Percentiles rank a stretch among this genome's conserved stretches.
These are phyloP conservation scores for Nibea coibor DNA, from an alignment of 2,113 vertebrate genomes.

Conservation along the genomic window DNA sequence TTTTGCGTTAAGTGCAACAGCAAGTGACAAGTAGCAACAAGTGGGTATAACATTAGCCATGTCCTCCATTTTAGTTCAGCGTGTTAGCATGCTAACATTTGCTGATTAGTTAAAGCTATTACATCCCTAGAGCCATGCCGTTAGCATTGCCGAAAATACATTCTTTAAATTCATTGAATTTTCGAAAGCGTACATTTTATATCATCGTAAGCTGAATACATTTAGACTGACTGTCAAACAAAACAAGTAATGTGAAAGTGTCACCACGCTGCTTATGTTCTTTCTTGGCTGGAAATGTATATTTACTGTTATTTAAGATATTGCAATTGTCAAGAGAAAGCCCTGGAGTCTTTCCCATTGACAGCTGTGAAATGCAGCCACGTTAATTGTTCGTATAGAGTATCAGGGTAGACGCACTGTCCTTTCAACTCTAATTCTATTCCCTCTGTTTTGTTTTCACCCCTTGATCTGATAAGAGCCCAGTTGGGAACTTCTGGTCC, in stretches of 20 bases:
- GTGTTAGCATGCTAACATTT: neutral
- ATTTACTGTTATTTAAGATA: neutral
- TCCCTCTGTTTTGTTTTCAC: slow-evolving; percentile 45
- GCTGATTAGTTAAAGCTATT: neutral
- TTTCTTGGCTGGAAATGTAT: too few relatives aligned
- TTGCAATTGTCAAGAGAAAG: neutral
- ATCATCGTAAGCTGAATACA: neutral
- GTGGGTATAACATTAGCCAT: neutral
- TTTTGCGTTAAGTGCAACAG: neutral
- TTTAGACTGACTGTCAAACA: neutral
- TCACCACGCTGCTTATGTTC: too few relatives aligned
- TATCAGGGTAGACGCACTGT: neutral
- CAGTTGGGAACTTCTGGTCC: slow-evolving; percentile 68
- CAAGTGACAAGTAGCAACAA: too few relatives aligned
- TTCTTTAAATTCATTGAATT: too few relatives aligned
- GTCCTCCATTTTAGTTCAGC: neutral
- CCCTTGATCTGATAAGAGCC: slow-evolving; percentile 67
- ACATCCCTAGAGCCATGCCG: too few relatives aligned
- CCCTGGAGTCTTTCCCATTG: neutral
- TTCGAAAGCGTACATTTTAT: neutral
- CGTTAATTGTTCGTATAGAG: neutral
- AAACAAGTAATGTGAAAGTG: neutral
- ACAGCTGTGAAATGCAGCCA: neutral
- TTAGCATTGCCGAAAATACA: too few relatives aligned
- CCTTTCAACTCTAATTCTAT: slow-evolving; percentile 27